These are phyloP conservation scores for Brachyptera putata DNA, from an alignment of 2,888 invertebrate species.

Conservation along the genomic window DNA sequence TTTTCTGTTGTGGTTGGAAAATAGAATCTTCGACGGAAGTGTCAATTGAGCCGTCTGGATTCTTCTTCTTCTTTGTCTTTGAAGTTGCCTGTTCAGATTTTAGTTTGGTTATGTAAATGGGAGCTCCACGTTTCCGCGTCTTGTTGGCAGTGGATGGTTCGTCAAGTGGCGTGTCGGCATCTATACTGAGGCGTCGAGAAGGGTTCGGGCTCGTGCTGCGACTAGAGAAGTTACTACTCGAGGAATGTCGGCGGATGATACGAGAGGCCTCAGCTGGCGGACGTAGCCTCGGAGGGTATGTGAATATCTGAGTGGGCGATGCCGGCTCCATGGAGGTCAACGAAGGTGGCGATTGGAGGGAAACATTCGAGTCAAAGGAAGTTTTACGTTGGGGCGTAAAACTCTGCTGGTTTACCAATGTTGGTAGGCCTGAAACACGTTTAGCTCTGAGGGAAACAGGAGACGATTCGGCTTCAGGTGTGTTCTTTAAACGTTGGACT, in stretches of 20 bases:
- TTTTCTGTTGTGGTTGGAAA: not conserved
- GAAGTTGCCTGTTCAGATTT: not conserved
- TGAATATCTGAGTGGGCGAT: conserved; percentile 56
- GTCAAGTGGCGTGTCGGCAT: conserved; percentile 10
- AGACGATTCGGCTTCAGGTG: conserved; percentile 13
- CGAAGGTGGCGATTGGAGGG: conserved; percentile 23
- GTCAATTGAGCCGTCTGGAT: not conserved
- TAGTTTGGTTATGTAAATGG: not conserved
- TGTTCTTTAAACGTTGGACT: conserved; percentile 50
- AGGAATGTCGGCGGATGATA: conserved; percentile 77
- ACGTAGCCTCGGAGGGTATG: conserved; percentile 53
- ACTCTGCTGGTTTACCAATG: not conserved
- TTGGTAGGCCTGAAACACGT: too few relatives aligned
- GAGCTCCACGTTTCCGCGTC: not conserved
- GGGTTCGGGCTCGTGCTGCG: conserved; percentile 32
- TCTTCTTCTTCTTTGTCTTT: not conserved
- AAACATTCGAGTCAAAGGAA: conserved; percentile 33
- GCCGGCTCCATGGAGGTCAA: conserved; percentile 23
- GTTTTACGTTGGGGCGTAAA: conserved; percentile 31
- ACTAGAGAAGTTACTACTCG: conserved; percentile 49
- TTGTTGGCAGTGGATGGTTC: not conserved
- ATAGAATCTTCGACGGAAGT: not conserved
- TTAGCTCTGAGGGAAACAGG: not conserved
- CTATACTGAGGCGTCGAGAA: too few relatives aligned
- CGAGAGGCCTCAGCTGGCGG: conserved; percentile 65